Conservation (phyloP, 92 coral and sea anemone genomes). For the Epizoanthus rinbou region DNA sequence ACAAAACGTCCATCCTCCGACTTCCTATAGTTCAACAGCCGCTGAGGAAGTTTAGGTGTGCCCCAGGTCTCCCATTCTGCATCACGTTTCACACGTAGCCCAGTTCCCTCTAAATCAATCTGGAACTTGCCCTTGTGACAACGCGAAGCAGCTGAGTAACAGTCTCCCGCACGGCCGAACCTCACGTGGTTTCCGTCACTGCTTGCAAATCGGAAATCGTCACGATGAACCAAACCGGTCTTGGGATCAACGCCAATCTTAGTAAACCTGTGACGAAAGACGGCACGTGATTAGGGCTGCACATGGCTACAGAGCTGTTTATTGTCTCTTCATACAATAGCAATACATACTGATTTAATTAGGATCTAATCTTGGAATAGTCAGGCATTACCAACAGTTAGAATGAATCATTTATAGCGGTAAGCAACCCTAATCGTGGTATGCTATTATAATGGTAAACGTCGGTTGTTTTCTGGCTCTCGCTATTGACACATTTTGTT, state of each 20-base stretch:
- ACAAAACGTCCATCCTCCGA: constrained; percentile 77
- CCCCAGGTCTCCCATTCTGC: constrained; percentile 97
- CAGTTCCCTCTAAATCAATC: constrained; percentile 90
- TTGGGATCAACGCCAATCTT: constrained; percentile 87
- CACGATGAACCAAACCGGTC: constrained; percentile 81
- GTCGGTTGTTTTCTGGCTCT: too few relatives aligned
- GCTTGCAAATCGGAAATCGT: constrained; percentile 87
- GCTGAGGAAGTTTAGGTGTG: constrained; percentile 81
- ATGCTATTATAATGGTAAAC: too few relatives aligned
- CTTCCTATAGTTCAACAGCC: constrained; percentile 78
- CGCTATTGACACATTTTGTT: too few relatives aligned
- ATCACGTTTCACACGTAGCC: constrained; percentile 84
- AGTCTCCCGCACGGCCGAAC: constrained; percentile 98
- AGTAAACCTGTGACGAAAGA: constrained; percentile 67
- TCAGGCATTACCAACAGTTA: neutral
- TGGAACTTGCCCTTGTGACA: constrained; percentile 93
- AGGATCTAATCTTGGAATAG: too few relatives aligned
- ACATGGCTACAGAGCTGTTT: neutral
- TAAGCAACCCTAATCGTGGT: too few relatives aligned
- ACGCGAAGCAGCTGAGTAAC: constrained; percentile 88
- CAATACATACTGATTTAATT: too few relatives aligned
- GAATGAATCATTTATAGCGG: too few relatives aligned
- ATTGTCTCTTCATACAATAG: too few relatives aligned
- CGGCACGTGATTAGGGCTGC: neutral
- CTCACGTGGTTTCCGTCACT: constrained; percentile 90